Evolutionary conservation across 2,113 vertebrate species (phyloP).

Genomic region (Phrynosoma blainvillii): DNA sequence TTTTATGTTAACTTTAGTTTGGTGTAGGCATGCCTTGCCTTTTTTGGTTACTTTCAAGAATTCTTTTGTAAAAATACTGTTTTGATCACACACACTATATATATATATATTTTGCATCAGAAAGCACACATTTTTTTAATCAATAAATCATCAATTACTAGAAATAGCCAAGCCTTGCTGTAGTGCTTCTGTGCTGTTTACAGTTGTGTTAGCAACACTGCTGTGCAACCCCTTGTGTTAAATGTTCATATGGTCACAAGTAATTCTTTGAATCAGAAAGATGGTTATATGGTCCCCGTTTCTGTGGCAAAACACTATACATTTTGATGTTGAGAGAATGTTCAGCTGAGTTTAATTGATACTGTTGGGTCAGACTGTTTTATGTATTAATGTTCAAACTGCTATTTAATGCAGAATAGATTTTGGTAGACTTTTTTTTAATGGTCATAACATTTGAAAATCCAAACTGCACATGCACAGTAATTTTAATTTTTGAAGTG

Average conservation of each 20-base stretch:
- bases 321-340: conserved; percentile 50
- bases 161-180: conserved; percentile 77
- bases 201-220: conserved; percentile 72
- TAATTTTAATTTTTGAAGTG: conserved; percentile 71
- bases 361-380: conserved; percentile 66
- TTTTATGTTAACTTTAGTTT: conserved; percentile 66
- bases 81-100: conserved; percentile 66
- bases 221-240: conserved; percentile 61
- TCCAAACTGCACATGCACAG: conserved; percentile 77
- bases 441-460: conserved; percentile 73
- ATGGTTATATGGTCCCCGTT: conserved; percentile 42
- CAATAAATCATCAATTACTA: conserved; percentile 79
- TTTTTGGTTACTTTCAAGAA: conserved; percentile 76
- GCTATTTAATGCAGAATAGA: conserved; percentile 65
- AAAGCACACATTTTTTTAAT: conserved; percentile 73
- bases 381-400: conserved; percentile 69
- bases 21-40: conserved; percentile 68
- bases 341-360: conserved; percentile 61
- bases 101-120: conserved; percentile 67
- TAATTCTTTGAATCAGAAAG: conserved; percentile 57
- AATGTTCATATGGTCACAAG: conserved; percentile 71
- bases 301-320: conserved; percentile 49
- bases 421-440: conserved; percentile 53
- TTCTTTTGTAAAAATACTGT: conserved; percentile 78
- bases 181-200: conserved; percentile 77